Conservation (phyloP, 2,113 vertebrate species). For the Plecotus auritus region DNA sequence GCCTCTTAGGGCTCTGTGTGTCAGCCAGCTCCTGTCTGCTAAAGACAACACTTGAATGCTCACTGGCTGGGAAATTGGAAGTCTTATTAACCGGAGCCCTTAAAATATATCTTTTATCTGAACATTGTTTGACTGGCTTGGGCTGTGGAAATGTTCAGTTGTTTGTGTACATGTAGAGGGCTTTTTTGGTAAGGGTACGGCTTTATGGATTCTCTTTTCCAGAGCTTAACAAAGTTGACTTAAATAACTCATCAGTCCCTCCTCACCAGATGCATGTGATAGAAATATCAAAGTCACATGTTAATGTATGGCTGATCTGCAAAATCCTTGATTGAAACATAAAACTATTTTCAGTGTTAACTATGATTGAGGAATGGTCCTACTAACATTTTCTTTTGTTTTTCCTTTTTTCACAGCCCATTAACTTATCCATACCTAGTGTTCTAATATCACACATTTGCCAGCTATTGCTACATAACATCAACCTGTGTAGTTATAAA, state of each 20-base stretch:
- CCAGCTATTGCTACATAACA: neutral
- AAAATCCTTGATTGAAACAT: neutral
- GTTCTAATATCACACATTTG: neutral
- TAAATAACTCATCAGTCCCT: neutral
- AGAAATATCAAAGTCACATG: neutral
- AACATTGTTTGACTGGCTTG: neutral
- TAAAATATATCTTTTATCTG: neutral
- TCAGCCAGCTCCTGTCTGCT: neutral
- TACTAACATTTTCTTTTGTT: neutral
- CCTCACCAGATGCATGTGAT: neutral
- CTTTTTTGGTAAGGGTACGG: neutral
- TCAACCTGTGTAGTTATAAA: neutral
- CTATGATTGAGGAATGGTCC: neutral
- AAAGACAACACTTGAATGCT: neutral
- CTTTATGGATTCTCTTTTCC: neutral
- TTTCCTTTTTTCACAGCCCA: neutral
- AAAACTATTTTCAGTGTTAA: neutral
- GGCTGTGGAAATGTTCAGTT: neutral
- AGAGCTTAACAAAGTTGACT: neutral
- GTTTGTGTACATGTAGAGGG: neutral
- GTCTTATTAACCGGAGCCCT: neutral
- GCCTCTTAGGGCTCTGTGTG: neutral
- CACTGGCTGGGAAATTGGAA: neutral
- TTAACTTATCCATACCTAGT: neutral
- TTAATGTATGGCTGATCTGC: neutral